Evolutionary conservation across 2,888 invertebrate species (phyloP).

Genomic region (Taphrorychus bicolor): DNA sequence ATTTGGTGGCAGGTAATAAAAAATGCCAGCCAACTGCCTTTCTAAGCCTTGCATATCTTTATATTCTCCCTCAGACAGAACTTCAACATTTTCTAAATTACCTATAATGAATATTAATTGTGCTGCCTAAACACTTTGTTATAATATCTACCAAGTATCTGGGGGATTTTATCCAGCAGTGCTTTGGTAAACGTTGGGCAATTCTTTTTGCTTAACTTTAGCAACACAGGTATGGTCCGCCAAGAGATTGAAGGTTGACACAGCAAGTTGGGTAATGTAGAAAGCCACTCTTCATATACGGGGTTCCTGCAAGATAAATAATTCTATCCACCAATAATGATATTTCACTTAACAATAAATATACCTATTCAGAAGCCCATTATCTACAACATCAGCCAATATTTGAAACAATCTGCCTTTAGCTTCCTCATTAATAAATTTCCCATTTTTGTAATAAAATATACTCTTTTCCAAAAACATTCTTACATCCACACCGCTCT

Average conservation of each 20-base stretch:
- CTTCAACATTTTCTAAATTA: conserved; percentile 39
- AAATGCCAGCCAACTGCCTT: conserved; percentile 41
- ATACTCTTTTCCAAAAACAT: conserved; percentile 45
- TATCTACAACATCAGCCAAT: conserved; percentile 61
- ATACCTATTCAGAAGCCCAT: conserved; percentile 53
- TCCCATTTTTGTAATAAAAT: conserved; percentile 40
- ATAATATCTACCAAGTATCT: conserved; percentile 60
- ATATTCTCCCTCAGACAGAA: conserved; percentile 18
- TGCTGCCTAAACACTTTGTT: too few species aligned
- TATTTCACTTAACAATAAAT: not conserved
- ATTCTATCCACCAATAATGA: not conserved
- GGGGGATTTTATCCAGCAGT: conserved; percentile 58
- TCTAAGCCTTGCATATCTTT: conserved; percentile 24
- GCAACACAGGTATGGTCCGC: conserved; percentile 65
- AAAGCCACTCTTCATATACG: conserved; percentile 63
- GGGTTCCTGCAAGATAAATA: conserved; percentile 47
- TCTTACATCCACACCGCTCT: conserved; percentile 44
- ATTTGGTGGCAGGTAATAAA: conserved; percentile 41
- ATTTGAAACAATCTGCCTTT: conserved; percentile 59
- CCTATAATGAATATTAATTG: too few species aligned
- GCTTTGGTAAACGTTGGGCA: conserved; percentile 62
- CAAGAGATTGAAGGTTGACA: conserved; percentile 62
- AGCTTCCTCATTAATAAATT: conserved; percentile 42
- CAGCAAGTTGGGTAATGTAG: conserved; percentile 65
- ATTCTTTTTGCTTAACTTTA: conserved; percentile 66